A percentile compares a stretch with the other conserved stretches of the same genome.
These are phyloP conservation scores for Pluvianellus socialis DNA, from an alignment of 2,113 vertebrate genomes.

Conservation along the genomic window DNA sequence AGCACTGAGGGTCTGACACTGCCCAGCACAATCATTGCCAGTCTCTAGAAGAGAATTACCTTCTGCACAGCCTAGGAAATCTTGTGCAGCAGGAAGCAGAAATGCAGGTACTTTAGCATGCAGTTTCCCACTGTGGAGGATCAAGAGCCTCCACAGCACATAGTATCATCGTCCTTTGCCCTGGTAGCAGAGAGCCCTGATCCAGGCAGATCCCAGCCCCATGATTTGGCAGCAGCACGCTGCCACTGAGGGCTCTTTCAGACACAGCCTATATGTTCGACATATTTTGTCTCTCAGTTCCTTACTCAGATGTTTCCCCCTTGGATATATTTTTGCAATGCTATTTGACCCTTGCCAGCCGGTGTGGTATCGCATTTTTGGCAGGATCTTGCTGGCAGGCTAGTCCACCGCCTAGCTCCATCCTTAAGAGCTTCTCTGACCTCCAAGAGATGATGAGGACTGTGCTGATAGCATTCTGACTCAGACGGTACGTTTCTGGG, in stretches of 20 bases:
- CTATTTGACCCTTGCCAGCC: background rate
- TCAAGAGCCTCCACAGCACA: background rate
- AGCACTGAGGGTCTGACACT: background rate
- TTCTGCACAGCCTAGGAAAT: background rate
- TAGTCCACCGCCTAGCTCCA: background rate
- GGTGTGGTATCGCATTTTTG: background rate
- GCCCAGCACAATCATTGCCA: fast-evolving
- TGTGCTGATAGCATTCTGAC: background rate
- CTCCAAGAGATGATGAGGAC: background rate
- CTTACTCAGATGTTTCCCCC: background rate
- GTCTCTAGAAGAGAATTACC: background rate
- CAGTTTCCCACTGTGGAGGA: background rate
- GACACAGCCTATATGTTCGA: fast-evolving
- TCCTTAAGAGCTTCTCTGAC: background rate
- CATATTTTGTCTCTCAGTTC: background rate
- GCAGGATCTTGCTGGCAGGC: background rate
- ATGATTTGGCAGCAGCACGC: background rate
- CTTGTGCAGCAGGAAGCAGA: background rate
- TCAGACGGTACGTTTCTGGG: background rate
- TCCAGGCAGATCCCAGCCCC: background rate
- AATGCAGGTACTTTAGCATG: background rate
- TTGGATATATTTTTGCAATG: background rate
- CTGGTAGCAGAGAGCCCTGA: background rate
- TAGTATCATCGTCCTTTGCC: background rate
- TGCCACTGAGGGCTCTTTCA: background rate